Evolutionary conservation across 2,797 vertebrate genomes (phyloP).

Genomic region (Crenichthys baileyi): DNA sequence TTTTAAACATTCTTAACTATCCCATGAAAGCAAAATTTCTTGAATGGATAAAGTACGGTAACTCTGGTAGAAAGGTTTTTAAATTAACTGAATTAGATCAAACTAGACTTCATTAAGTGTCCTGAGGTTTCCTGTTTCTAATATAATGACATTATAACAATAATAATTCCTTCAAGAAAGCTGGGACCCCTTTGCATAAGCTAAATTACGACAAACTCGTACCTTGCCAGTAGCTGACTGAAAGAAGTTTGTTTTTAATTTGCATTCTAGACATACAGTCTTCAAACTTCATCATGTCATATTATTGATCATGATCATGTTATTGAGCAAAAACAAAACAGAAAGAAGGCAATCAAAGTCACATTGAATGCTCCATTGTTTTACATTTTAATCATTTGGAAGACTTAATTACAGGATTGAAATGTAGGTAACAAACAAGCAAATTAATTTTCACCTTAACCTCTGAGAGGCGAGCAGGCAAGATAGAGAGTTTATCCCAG

Average conservation of each 20-base stretch:
- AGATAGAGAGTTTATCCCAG: slow-evolving; percentile 59
- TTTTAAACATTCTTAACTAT: background rate
- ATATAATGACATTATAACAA: background rate
- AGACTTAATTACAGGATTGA: slow-evolving; percentile 71
- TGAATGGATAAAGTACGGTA: background rate
- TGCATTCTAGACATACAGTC: slow-evolving; percentile 45
- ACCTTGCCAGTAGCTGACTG: slow-evolving; percentile 64
- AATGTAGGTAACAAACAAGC: slow-evolving; percentile 74
- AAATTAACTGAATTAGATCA: background rate
- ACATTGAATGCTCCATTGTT: slow-evolving; percentile 71
- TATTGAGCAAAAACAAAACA: slow-evolving; percentile 52
- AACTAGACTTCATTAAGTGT: background rate
- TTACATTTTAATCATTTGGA: slow-evolving; percentile 75
- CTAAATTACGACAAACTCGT: background rate
- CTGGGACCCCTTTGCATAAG: background rate
- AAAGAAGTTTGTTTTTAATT: slow-evolving; percentile 42
- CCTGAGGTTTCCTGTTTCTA: background rate
- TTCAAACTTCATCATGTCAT: slow-evolving; percentile 19
- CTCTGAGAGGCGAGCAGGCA: slow-evolving; percentile 58
- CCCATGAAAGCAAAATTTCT: background rate
- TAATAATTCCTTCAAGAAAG: background rate
- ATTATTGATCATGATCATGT: slow-evolving; percentile 43
- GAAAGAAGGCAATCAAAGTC: slow-evolving; percentile 72
- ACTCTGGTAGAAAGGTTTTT: background rate
- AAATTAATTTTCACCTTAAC: slow-evolving; percentile 82